Base-by-base conservation (phyloP, 2,888 invertebrate species). In the Thymelicus acteon region DNA sequence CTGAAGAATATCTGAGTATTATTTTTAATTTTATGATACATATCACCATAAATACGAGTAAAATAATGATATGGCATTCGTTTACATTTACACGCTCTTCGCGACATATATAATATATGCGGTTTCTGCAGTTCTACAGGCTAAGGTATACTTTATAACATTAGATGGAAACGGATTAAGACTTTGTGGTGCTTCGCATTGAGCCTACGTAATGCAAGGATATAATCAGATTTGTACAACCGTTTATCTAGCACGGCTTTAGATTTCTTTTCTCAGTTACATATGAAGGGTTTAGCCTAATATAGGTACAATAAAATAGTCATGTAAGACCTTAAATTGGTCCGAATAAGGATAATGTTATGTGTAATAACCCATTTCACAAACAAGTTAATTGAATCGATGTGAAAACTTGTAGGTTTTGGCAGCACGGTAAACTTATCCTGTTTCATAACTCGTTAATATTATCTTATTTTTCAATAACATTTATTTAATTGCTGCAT, bases 151-250 rank as follows among this genome's bases (percentile, higher is more conserved):
- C 87, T 75, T 92, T 92, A 92, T 91, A 92, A 92, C 92, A 92
- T 92, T 93, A 92, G 92, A 91, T 92, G 91, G 91, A 88, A 92
- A 90, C 82, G 91, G 92, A 93, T 93, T 90, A 90, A 82, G 84
- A 85, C 83, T 85, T 91, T 92, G 90, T 89, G 83, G 92, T 87
- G 92, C 92, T 93, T 93, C 92, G 72, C 80, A 80, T 79, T 79
- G 82, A 83, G 85, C 86, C 87, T 83, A 85, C 86, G 83, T 82
- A 82, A 82, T 80, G 77, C 81, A 77, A 77, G 81, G 82, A 78
- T 81, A 79, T 91, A 91, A 91, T 91, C 86, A 89, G 89, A 84
- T 85, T 84, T 83, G 76, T 72, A 72, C 72, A 70, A 75, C 74
- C 73, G 75, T 77, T 75, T 74, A 73, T 73, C 79, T 77, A 70